These are phyloP conservation scores for Lasioglossum malachurum DNA, from an alignment of 2,888 invertebrate species.

Conservation along the genomic window DNA sequence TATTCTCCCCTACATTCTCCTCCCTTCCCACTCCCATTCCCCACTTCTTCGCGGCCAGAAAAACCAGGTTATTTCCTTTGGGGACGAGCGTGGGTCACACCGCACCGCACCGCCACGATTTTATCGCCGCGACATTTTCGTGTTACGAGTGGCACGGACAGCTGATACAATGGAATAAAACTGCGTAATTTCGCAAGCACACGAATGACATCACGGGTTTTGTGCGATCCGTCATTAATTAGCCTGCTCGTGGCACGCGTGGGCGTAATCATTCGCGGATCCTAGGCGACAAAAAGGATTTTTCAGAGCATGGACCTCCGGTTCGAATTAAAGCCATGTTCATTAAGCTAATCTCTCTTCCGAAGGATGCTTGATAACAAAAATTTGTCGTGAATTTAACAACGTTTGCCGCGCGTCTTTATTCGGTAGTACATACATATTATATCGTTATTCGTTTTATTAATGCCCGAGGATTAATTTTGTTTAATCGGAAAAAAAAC, in stretches of 20 bases:
- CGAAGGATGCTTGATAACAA: background rate
- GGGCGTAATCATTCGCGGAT: slow-evolving; percentile 4
- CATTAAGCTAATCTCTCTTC: background rate
- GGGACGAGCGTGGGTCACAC: background rate
- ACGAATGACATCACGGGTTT: slow-evolving; percentile 60
- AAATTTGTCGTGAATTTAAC: background rate
- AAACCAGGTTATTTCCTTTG: slow-evolving; percentile 65
- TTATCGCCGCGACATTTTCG: slow-evolving; percentile 65
- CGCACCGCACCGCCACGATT: slow-evolving; percentile 41
- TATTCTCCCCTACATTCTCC: slow-evolving; percentile 44
- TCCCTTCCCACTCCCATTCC: no score
- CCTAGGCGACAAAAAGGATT: slow-evolving; percentile 27
- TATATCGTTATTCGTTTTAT: background rate
- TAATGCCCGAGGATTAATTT: background rate
- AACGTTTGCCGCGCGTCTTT: background rate
- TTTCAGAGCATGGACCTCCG: slow-evolving; percentile 22
- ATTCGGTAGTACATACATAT: background rate
- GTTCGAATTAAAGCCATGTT: background rate
- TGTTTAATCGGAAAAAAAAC: no score
- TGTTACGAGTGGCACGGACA: slow-evolving; percentile 61
- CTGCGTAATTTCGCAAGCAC: slow-evolving; percentile 65
- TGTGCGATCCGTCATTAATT: slow-evolving; percentile 43
- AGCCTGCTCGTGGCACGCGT: slow-evolving; percentile 23
- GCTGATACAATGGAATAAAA: slow-evolving; percentile 59
- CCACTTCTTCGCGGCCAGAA: slow-evolving; percentile 9